Evolutionary conservation across 2,113 vertebrate genomes (phyloP).

Genomic region (Gobiocypris rarus): DNA sequence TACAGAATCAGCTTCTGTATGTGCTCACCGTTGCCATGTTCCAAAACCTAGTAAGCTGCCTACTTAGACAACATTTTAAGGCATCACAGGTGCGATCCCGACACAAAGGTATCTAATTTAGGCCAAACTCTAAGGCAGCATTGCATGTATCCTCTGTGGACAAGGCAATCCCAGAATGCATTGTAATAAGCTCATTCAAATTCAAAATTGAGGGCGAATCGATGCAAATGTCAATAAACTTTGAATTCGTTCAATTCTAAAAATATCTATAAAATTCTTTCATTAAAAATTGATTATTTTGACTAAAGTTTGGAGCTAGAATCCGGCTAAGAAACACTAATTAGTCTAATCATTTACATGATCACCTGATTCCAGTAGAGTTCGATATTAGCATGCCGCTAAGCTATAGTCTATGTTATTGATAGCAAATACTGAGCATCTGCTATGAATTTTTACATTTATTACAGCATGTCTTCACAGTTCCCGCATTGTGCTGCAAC

Average conservation of each 20-base stretch:
- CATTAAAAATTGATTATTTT: background rate
- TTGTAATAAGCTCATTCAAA: background rate
- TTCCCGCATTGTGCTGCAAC: background rate
- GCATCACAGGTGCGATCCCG: background rate
- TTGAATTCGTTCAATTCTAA: background rate
- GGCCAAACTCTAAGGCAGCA: conserved; percentile 13
- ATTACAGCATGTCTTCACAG: background rate
- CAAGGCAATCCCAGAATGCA: background rate
- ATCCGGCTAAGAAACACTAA: background rate
- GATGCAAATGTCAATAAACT: background rate
- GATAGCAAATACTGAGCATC: background rate
- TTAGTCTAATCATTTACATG: background rate
- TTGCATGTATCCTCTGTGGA: background rate
- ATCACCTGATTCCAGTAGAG: background rate
- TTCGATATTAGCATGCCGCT: background rate
- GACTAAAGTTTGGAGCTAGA: background rate
- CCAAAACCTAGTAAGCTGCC: conserved; percentile 21
- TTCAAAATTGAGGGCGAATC: background rate
- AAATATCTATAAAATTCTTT: background rate
- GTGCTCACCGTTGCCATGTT: background rate
- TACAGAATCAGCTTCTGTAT: background rate
- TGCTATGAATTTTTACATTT: background rate
- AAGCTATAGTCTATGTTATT: background rate
- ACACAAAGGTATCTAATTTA: background rate
- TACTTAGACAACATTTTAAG: conserved; percentile 2